phyloP scores from a whole-genome alignment of 2,888 invertebrate genomes.

The Trissolcus japonicus region DNA sequence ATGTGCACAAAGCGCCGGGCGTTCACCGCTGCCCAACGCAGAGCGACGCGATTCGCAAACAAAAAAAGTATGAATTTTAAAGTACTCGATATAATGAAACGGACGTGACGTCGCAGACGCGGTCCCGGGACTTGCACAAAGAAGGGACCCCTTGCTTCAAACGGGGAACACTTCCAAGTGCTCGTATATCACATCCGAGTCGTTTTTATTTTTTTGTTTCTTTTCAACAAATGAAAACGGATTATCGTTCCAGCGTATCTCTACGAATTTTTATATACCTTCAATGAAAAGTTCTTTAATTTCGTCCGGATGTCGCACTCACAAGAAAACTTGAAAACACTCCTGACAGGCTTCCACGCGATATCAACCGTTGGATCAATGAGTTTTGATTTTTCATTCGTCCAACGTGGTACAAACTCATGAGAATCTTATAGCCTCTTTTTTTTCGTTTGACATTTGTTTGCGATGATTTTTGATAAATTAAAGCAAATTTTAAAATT shows the following conservation, averaged over 20 bases:
- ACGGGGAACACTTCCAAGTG: slow-evolving; percentile 22
- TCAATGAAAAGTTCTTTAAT: too few species aligned
- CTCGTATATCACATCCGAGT: slow-evolving; percentile 29
- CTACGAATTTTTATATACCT: neutral
- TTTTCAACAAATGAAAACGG: slow-evolving; percentile 18
- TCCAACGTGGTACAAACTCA: too few species aligned
- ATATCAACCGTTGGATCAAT: too few species aligned
- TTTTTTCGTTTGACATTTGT: too few species aligned
- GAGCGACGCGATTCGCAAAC: slow-evolving; percentile 18
- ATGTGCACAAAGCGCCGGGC: slow-evolving; percentile 32
- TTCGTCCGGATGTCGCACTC: too few species aligned
- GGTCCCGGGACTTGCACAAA: slow-evolving; percentile 24
- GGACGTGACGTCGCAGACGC: slow-evolving; percentile 25
- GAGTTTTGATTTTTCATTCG: too few species aligned
- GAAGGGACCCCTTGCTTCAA: slow-evolving; percentile 32
- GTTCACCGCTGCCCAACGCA: slow-evolving; percentile 37
- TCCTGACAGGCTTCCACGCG: too few species aligned
- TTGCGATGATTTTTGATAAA: too few species aligned
- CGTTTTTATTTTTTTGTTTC: slow-evolving; percentile 11
- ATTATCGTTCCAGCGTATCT: slow-evolving; percentile 20
- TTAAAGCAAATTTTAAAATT: too few species aligned
- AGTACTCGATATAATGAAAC: slow-evolving; percentile 45
- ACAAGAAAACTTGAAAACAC: too few species aligned
- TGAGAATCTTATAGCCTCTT: too few species aligned
- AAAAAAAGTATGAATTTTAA: slow-evolving; percentile 42